Evolutionary conservation across 2,113 vertebrate species (phyloP).

Genomic region (Xenus cinereus): DNA sequence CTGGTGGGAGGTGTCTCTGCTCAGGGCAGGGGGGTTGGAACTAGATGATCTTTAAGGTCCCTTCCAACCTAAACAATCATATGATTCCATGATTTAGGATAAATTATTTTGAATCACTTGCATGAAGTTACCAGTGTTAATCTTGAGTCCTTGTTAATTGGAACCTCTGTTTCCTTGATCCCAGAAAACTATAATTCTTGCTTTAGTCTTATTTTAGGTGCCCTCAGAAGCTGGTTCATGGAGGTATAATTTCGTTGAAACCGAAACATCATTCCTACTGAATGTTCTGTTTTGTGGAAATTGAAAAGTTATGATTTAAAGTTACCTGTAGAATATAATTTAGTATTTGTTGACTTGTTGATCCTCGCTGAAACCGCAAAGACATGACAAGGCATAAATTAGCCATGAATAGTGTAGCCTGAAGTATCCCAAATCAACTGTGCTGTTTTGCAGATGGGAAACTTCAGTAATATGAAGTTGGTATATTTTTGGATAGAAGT

Average conservation of each 20-base stretch:
- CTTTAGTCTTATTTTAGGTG: background rate
- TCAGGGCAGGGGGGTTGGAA: rapidly evolving
- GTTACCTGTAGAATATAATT: background rate
- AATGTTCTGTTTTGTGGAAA: background rate
- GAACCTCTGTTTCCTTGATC: background rate
- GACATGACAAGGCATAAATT: background rate
- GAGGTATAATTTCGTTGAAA: background rate
- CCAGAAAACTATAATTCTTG: background rate
- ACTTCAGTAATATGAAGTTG: background rate
- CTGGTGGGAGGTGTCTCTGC: background rate
- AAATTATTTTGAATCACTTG: background rate
- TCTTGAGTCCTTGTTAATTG: background rate
- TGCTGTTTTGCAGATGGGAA: background rate
- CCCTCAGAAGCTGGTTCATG: background rate
- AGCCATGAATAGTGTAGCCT: background rate
- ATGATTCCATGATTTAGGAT: background rate
- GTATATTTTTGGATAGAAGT: background rate
- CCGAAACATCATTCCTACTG: background rate
- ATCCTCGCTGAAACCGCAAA: background rate
- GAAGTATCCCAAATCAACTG: background rate
- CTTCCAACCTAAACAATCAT: background rate
- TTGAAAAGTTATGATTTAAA: background rate
- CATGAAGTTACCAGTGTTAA: background rate
- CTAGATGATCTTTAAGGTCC: background rate
- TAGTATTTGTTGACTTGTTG: background rate